Percentiles rank a stretch among this genome's conserved stretches.
These are phyloP conservation scores for Candoia aspera DNA, from an alignment of 2,113 vertebrate genomes.

Conservation along the genomic window DNA sequence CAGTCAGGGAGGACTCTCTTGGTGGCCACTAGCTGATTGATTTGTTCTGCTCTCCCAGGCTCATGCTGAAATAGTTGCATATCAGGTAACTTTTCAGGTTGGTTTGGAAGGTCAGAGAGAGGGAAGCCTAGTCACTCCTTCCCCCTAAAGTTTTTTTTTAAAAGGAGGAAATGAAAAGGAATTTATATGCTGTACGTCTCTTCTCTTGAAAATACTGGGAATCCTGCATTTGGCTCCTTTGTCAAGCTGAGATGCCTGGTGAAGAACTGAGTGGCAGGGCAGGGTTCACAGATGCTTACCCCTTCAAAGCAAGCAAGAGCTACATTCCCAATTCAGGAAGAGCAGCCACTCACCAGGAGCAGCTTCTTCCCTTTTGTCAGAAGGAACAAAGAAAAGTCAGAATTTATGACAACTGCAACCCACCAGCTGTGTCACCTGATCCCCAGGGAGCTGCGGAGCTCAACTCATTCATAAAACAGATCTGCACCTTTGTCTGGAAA, in stretches of 20 bases:
- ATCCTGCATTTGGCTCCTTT: not conserved
- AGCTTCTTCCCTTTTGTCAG: not conserved
- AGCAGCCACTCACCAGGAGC: not conserved
- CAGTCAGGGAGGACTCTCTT: not conserved
- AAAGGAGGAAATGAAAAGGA: not conserved
- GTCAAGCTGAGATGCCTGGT: not conserved
- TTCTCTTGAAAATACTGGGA: not conserved
- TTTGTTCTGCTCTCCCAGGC: not conserved
- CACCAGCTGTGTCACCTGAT: not conserved
- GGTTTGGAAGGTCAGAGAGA: too few species aligned
- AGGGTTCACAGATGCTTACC: not conserved
- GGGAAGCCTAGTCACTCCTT: too few species aligned
- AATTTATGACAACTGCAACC: not conserved
- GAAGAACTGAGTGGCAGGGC: not conserved
- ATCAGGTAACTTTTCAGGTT: too few species aligned
- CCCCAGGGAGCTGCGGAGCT: not conserved
- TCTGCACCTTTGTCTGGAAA: not conserved
- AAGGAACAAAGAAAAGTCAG: not conserved
- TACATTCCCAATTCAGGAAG: not conserved
- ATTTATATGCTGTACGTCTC: not conserved
- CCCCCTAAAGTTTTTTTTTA: not conserved
- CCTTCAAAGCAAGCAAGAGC: not conserved
- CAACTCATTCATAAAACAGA: not conserved
- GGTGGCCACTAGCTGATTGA: not conserved
- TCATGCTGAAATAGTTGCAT: not conserved